These are phyloP conservation scores for Cyprinodon variegatus DNA, from an alignment of 2,113 vertebrate species.

Conservation along the genomic window DNA sequence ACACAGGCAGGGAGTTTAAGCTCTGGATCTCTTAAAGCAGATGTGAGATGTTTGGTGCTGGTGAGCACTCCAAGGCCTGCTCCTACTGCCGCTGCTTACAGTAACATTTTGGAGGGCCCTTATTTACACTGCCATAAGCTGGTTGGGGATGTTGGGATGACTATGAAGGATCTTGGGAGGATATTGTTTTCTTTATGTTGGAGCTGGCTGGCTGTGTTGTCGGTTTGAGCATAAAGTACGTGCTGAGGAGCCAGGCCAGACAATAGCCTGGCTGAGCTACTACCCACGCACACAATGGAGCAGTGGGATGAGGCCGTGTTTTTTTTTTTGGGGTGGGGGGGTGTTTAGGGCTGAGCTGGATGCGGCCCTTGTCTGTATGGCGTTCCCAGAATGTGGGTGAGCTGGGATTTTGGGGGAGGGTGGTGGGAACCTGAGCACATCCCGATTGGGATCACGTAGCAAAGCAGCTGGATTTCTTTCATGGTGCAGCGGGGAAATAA, in stretches of 20 bases:
- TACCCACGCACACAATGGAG: slow-evolving; percentile 79
- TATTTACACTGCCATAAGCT: slow-evolving; percentile 67
- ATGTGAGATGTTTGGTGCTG: slow-evolving; percentile 64
- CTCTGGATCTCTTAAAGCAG: slow-evolving; percentile 56
- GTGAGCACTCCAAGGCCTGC: slow-evolving; percentile 37
- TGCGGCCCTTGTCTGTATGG: slow-evolving; percentile 70
- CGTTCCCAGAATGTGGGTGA: slow-evolving; percentile 66
- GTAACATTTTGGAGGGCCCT: slow-evolving; percentile 55
- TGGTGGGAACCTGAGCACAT: slow-evolving; percentile 77
- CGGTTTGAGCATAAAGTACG: slow-evolving; percentile 78
- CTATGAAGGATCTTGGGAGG: slow-evolving; percentile 76
- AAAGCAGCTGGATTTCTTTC: slow-evolving; percentile 82
- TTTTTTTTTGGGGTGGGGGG: slow-evolving; percentile 53
- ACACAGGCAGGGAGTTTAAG: slow-evolving; percentile 37
- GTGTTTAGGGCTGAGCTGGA: slow-evolving; percentile 66
- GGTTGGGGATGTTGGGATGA: slow-evolving; percentile 43
- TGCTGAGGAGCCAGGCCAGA: slow-evolving; percentile 74
- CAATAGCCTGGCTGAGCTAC: slow-evolving; percentile 80
- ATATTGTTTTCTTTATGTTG: slow-evolving; percentile 79
- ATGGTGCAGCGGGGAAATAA: slow-evolving; percentile 78
- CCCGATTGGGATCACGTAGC: slow-evolving; percentile 73
- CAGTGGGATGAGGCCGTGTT: slow-evolving; percentile 75
- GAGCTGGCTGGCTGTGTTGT: slow-evolving; percentile 73
- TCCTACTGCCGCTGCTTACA: slow-evolving; percentile 53
- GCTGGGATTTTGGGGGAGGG: slow-evolving; percentile 71